phyloP scores from a whole-genome alignment of 2,113 vertebrate genomes.

The Microtus ochrogaster region DNA sequence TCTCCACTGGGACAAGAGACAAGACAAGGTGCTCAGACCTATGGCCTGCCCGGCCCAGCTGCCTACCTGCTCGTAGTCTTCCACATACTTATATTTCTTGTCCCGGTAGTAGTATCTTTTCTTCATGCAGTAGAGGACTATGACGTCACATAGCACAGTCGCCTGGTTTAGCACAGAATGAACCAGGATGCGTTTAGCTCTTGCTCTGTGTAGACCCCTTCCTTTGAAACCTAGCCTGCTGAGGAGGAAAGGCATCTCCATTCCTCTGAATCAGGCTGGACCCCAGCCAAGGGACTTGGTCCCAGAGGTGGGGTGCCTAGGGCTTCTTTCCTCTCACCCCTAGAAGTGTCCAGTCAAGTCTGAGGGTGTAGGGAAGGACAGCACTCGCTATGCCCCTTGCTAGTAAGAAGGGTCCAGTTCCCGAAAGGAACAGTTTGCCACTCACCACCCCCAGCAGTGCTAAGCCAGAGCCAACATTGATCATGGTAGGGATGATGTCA shows the following conservation, averaged over 20 bases:
- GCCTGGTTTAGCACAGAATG: slow-evolving; percentile 83
- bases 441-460: slow-evolving; percentile 92
- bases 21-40: not conserved
- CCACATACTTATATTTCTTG: slow-evolving; percentile 90
- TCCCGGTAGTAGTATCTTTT: slow-evolving; percentile 89
- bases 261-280: not conserved
- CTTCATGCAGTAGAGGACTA: slow-evolving; percentile 90
- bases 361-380: not conserved
- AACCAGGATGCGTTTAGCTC: not conserved
- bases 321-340: not conserved
- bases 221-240: not conserved
- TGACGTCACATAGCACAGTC: slow-evolving; percentile 89
- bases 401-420: not conserved
- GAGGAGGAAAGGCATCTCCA: not conserved
- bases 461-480: slow-evolving; percentile 92
- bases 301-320: not conserved
- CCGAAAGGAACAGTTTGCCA: not conserved
- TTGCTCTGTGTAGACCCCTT: not conserved
- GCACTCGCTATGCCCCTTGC: not conserved
- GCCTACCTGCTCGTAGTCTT: slow-evolving; percentile 89
- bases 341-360: too few species aligned
- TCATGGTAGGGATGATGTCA: slow-evolving; percentile 92
- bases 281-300: fast-evolving
- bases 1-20: not conserved
- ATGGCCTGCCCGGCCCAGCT: not conserved